Evolutionary conservation across 2,888 invertebrate species (phyloP).

Genomic region (Chalcosyrphus nemorum): DNA sequence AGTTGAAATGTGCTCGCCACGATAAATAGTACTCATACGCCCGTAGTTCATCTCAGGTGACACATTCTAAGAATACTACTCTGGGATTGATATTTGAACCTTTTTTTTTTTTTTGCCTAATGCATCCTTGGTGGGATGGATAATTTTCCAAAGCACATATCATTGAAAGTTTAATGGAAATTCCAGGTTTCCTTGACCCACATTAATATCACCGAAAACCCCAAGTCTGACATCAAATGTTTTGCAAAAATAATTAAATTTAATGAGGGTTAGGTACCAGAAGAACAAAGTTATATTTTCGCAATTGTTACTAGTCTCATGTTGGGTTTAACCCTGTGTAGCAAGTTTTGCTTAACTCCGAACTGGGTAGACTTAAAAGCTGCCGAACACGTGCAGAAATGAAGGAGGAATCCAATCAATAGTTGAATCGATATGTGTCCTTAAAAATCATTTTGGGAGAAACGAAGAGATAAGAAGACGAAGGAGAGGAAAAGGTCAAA

Average conservation of each 20-base stretch:
- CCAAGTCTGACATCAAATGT: not conserved
- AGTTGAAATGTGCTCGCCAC: not conserved
- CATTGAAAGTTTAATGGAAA: constrained; percentile 7
- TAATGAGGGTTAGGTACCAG: constrained; percentile 46
- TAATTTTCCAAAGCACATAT: not conserved
- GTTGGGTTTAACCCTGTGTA: not conserved
- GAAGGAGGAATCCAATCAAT: constrained; percentile 34
- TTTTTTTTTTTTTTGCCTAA: too few species aligned
- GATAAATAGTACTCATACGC: not conserved
- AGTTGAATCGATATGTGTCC: constrained; percentile 29
- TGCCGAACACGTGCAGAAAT: constrained; percentile 51
- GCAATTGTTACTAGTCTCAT: constrained; percentile 16
- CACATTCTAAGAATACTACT: not conserved
- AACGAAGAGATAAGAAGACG: not conserved
- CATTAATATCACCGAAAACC: not conserved
- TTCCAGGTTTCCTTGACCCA: constrained; percentile 22
- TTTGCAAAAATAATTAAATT: constrained; percentile 52
- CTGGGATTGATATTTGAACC: not conserved
- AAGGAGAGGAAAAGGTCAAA: constrained; percentile 34
- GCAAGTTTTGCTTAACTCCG: too few species aligned
- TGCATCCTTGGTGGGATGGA: not conserved
- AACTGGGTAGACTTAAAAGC: too few species aligned
- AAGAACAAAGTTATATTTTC: constrained; percentile 10
- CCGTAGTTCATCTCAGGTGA: constrained; percentile 7
- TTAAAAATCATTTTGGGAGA: constrained; percentile 32